These are phyloP conservation scores for Patagioenas fasciata DNA, from an alignment of 2,113 vertebrate species.

Conservation along the genomic window DNA sequence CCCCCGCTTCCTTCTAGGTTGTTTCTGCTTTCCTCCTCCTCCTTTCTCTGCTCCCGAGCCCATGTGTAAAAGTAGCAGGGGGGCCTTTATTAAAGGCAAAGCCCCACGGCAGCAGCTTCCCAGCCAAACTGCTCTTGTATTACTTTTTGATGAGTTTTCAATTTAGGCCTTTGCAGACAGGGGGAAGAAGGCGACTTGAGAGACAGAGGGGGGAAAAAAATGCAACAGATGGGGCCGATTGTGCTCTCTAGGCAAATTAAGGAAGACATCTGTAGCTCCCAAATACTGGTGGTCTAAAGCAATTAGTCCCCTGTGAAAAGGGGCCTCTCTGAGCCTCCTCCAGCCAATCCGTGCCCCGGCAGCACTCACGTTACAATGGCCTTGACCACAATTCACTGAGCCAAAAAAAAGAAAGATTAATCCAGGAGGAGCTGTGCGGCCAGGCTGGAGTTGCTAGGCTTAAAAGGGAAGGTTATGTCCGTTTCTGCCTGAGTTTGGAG, in stretches of 20 bases:
- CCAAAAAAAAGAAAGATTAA: constrained; percentile 88
- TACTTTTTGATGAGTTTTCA: constrained; percentile 99
- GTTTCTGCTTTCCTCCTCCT: constrained; percentile 76
- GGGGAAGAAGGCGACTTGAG: constrained; percentile 80
- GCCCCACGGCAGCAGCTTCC: constrained; percentile 85
- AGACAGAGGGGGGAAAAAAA: constrained; percentile 81
- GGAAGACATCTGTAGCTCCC: constrained; percentile 97
- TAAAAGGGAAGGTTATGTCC: constrained; percentile 74
- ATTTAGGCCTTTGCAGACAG: constrained; percentile 91
- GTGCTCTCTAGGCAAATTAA: constrained; percentile 97
- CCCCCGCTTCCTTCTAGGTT: constrained; percentile 38
- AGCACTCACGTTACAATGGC: constrained; percentile 94
- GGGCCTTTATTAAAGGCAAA: constrained; percentile 85
- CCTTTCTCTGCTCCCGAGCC: constrained; percentile 78
- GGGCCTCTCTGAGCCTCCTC: constrained; percentile 87
- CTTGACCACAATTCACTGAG: constrained; percentile 91
- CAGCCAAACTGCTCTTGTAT: constrained; percentile 98
- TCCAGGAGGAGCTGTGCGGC: constrained; percentile 82
- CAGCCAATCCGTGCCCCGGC: constrained; percentile 85
- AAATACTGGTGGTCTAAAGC: constrained; percentile 91
- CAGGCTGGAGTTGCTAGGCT: constrained; percentile 76
- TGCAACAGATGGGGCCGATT: constrained; percentile 99
- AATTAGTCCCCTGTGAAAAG: constrained; percentile 93
- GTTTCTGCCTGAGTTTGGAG: constrained; percentile 56
- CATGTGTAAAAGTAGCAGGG: constrained; percentile 87